Conservation (phyloP, 1,140 invertebrate species). For the Scylla paramamosain region DNA sequence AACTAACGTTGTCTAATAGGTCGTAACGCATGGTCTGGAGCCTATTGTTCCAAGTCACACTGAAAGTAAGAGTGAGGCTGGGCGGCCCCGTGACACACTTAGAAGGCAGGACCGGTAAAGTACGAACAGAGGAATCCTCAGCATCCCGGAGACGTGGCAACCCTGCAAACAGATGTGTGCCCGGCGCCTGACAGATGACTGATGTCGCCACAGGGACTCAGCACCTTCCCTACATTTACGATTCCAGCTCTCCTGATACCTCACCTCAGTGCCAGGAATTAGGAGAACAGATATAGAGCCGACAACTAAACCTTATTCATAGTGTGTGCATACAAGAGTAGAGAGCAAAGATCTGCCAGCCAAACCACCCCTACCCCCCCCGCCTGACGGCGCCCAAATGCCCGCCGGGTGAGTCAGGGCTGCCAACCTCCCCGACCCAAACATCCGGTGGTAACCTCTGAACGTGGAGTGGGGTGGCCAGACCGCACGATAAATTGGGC, state of each 20-base stretch:
- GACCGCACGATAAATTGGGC: conserved; percentile 71
- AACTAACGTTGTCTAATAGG: background rate
- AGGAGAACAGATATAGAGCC: background rate
- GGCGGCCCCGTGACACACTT: conserved; percentile 57
- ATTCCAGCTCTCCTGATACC: background rate
- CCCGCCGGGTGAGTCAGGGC: conserved; percentile 72
- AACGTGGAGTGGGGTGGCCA: conserved; percentile 59
- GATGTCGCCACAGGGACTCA: conserved; percentile 65
- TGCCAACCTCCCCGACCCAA: conserved; percentile 73
- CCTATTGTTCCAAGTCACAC: background rate
- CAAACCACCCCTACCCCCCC: conserved; percentile 12
- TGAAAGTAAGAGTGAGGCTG: conserved; percentile 17
- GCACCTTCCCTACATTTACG: conserved; percentile 25
- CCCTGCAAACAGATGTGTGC: conserved; percentile 74
- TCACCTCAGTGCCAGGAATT: background rate
- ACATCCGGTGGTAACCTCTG: conserved; percentile 71
- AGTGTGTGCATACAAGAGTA: background rate
- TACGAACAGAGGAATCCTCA: conserved; percentile 62
- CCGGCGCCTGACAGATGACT: conserved; percentile 73
- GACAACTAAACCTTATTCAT: background rate
- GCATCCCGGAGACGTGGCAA: conserved; percentile 68
- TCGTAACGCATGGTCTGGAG: background rate
- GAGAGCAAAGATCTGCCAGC: conserved; percentile 17
- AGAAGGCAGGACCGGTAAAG: conserved; percentile 55
- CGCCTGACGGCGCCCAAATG: conserved; percentile 66